Evolutionary conservation across 2,113 vertebrate species (phyloP), one percentile per base, ranked within the genome.

Genomic region (Trematocara macrostoma): DNA sequence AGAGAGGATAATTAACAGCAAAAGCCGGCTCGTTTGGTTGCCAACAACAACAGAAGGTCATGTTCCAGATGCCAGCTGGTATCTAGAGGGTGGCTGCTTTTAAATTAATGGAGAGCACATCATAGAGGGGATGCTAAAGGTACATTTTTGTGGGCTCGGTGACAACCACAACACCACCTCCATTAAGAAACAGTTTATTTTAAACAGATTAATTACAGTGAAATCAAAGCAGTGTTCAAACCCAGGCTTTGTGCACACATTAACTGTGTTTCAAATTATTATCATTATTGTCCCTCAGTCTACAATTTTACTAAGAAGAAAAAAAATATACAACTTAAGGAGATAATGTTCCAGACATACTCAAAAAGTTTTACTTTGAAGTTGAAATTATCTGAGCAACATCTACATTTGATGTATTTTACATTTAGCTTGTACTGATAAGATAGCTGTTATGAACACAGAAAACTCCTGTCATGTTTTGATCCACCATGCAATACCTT

Each of bases 51-150:
- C 92, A 92, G 91, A 92, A 85, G 87, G 90, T 59, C 71, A 53
- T 84, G 82, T 90, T 92, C 80, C 91, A 89, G 89, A 91, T 90
- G 85, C 87, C 91, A 92, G 89, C 84, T 91, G 87, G 35, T 82
- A 86, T 91, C 79, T 88, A 78, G 83, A 88, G 91, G 88, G 78
- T 84, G 81, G 83, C 87, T 92, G 90, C 88, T 85, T 88, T 91
- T 90, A 84, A 78, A 90, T 92, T 81, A 89, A 89, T 88, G 83
- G 57, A 52, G 49, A 91, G 83, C 57, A 78, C 74, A 84, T 61
- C 42, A 81, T 38, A 45, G 76, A 82, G n/a, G 45, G 69, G 55
- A 82, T 61, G 80, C 61, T 71, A 31, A 57, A 85, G 78, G 52
- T 57, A 31, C 11, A 74, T 40, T 80, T 86, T 81, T 40, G 81